phyloP scores from a whole-genome alignment of 2,888 invertebrate genomes.

The Eupithecia insigniata region DNA sequence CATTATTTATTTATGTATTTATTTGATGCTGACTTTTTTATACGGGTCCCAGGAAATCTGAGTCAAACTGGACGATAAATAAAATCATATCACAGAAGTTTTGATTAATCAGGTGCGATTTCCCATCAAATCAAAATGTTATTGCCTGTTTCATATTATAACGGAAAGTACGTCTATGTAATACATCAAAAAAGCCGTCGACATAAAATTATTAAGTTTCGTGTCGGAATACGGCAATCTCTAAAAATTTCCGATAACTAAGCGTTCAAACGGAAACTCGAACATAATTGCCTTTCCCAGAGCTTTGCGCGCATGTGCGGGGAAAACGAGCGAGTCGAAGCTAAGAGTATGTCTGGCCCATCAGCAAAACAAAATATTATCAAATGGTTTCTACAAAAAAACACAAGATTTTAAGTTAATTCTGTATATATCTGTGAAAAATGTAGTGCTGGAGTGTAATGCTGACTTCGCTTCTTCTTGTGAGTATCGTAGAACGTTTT shows the following conservation, averaged over 20 bases:
- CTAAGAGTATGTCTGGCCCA: conserved; percentile 53
- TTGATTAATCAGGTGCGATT: background rate
- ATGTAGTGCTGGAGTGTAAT: conserved; percentile 34
- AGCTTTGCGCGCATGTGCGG: conserved; percentile 62
- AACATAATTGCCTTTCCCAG: conserved; percentile 66
- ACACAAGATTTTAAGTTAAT: conserved; percentile 17
- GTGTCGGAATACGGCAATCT: conserved; percentile 59
- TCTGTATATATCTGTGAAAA: conserved; percentile 27
- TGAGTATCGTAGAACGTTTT: conserved; percentile 31
- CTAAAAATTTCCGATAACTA: conserved; percentile 67
- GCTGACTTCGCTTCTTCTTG: conserved; percentile 39
- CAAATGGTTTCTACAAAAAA: conserved; percentile 33
- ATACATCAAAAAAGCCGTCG: background rate
- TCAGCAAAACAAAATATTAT: conserved; percentile 62
- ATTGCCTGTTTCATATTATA: background rate
- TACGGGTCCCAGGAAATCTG: too few relatives aligned
- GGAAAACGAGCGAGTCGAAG: conserved; percentile 66
- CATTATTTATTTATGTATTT: too few relatives aligned
- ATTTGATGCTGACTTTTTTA: too few relatives aligned
- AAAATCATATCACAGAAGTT: too few relatives aligned
- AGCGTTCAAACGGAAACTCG: conserved; percentile 70
- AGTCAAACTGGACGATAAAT: too few relatives aligned
- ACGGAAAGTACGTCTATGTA: background rate
- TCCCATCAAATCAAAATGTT: background rate
- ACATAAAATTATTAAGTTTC: conserved; percentile 18